A percentile compares a stretch with the other conserved stretches of the same genome.
These are phyloP conservation scores for Baryphthengus martii DNA, from an alignment of 2,113 vertebrate species.

Conservation along the genomic window DNA sequence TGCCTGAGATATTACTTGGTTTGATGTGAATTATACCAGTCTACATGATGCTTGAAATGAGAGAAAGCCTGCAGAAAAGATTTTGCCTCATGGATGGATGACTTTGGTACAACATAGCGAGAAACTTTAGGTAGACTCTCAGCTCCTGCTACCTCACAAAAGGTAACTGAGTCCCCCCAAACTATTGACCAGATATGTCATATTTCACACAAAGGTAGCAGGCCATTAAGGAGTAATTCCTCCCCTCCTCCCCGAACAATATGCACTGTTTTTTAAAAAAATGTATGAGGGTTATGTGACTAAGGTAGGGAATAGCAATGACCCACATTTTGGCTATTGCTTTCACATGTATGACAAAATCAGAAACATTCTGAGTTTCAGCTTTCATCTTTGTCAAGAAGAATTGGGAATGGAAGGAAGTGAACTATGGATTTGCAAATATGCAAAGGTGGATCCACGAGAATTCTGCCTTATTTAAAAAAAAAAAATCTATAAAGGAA, in stretches of 20 bases:
- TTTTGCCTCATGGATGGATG: background rate
- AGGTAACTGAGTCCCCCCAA: background rate
- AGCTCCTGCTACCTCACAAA: background rate
- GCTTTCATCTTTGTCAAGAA: background rate
- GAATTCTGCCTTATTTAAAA: background rate
- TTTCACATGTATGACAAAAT: background rate
- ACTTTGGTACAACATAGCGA: background rate
- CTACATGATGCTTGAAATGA: background rate
- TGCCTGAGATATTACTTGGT: background rate
- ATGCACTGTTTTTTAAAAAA: background rate
- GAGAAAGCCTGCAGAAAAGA: background rate
- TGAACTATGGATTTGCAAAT: background rate
- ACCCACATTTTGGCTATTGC: background rate
- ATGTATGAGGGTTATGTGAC: background rate
- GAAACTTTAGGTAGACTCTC: background rate
- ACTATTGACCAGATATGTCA: background rate
- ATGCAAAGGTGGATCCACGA: background rate
- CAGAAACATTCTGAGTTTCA: background rate
- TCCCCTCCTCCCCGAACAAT: background rate
- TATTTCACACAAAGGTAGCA: background rate
- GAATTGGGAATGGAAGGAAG: fast-evolving
- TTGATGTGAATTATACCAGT: background rate
- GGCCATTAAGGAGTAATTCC: background rate
- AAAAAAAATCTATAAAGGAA: background rate
- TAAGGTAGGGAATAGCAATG: background rate